Percentiles rank a stretch among this genome's conserved stretches.
Conservation (phyloP, 1,140 invertebrate species). For the Oncopodura yosiiana region DNA sequence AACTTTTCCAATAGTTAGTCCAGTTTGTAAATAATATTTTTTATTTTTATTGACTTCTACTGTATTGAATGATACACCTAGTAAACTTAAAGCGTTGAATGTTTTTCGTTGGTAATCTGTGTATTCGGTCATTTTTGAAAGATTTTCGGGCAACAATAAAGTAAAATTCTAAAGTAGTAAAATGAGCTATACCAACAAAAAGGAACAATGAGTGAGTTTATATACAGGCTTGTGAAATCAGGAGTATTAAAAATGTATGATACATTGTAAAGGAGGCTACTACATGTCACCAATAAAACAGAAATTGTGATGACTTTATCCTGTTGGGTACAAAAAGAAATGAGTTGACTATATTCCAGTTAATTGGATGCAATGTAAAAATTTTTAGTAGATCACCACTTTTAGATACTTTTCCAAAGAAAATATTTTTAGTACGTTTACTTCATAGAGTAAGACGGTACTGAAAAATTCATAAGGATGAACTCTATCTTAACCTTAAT, state of each 20-base stretch:
- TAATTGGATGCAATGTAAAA: no score
- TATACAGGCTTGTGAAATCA: background rate
- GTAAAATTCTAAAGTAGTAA: background rate
- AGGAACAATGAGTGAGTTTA: background rate
- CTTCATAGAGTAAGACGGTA: no score
- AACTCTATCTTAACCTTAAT: no score
- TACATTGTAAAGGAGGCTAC: background rate
- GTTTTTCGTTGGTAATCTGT: constrained; percentile 4
- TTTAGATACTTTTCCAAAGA: no score
- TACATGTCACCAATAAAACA: constrained; percentile 2
- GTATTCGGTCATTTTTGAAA: constrained; percentile 3
- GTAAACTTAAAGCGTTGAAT: background rate
- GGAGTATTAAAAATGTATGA: background rate
- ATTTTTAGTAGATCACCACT: no score
- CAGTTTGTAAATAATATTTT: background rate
- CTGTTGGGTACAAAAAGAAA: no score
- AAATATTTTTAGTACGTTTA: no score
- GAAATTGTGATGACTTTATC: constrained; percentile 3
- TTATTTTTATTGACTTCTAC: background rate
- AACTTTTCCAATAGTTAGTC: background rate
- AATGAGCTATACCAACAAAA: background rate
- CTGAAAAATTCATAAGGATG: no score
- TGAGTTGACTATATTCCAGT: no score
- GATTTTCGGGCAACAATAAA: background rate
- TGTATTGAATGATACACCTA: background rate